Conservation (phyloP, 2,888 invertebrate genomes). For the Coenonympha arcania region DNA sequence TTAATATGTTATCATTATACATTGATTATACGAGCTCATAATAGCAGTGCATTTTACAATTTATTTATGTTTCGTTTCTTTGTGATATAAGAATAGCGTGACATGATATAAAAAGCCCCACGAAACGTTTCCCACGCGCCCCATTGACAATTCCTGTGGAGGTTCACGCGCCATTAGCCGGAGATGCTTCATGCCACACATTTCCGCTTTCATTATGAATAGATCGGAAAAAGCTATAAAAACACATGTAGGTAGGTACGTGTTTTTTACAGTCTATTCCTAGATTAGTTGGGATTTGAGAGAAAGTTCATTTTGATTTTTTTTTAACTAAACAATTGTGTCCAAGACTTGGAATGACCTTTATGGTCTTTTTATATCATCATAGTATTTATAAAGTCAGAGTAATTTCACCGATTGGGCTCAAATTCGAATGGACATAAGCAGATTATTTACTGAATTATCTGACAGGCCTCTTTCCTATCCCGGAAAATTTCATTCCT, state of each 20-base stretch:
- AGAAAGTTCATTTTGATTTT: not conserved
- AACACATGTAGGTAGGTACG: too few relatives aligned
- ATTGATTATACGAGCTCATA: not conserved
- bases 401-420: too few relatives aligned
- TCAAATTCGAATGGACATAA: too few relatives aligned
- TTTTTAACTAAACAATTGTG: too few relatives aligned
- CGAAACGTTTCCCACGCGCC: constrained; percentile 51
- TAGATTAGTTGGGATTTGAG: not conserved
- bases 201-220: constrained; percentile 58
- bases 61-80: not conserved
- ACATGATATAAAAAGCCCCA: constrained; percentile 18
- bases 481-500: too few relatives aligned
- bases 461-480: too few relatives aligned
- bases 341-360: too few relatives aligned
- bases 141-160: constrained; percentile 43
- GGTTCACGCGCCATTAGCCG: constrained; percentile 54
- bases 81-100: constrained; percentile 10
- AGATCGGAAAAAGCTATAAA: constrained; percentile 10
- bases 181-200: constrained; percentile 55
- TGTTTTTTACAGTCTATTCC: too few relatives aligned
- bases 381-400: too few relatives aligned
- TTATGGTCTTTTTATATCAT: too few relatives aligned
- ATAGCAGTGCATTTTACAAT: not conserved
- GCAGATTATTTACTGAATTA: too few relatives aligned
- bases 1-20: too few relatives aligned